Evolutionary conservation across 2,797 vertebrate species (phyloP).

Genomic region (Triplophysa bombifrons): DNA sequence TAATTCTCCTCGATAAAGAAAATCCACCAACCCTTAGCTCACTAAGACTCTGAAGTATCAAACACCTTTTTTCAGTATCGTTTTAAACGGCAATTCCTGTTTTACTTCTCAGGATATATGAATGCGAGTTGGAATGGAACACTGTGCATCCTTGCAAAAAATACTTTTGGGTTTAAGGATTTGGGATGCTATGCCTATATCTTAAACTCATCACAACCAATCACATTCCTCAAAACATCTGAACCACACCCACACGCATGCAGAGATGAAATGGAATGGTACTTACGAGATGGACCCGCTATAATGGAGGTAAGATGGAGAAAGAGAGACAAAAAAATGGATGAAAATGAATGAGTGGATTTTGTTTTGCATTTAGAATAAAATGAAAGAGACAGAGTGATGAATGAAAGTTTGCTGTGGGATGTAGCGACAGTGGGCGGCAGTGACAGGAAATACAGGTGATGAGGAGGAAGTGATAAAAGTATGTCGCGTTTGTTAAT

Average conservation of each 20-base stretch:
- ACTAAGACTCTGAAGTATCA: slow-evolving; percentile 23
- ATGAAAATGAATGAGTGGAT: slow-evolving; percentile 62
- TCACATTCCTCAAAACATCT: slow-evolving; percentile 26
- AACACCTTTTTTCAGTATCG: neutral
- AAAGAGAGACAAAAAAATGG: slow-evolving; percentile 57
- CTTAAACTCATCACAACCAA: slow-evolving; percentile 20
- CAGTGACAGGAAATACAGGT: neutral
- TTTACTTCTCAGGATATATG: slow-evolving; percentile 1
- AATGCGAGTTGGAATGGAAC: slow-evolving; percentile 29
- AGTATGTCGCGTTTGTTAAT: slow-evolving; percentile 8
- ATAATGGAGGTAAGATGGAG: slow-evolving; percentile 57
- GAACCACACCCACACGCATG: slow-evolving; percentile 51
- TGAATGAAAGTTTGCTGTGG: slow-evolving; percentile 23
- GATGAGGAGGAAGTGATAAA: slow-evolving; percentile 8
- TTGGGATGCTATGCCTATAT: neutral
- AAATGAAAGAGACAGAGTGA: slow-evolving; percentile 28
- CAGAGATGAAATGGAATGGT: slow-evolving; percentile 81
- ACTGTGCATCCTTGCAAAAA: neutral
- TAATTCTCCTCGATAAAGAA: slow-evolving; percentile 42
- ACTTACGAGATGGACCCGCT: slow-evolving; percentile 85
- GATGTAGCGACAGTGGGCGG: slow-evolving; percentile 7
- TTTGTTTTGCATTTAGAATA: slow-evolving; percentile 28
- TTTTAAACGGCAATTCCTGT: slow-evolving; percentile 1
- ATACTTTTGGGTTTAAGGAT: too few relatives aligned
- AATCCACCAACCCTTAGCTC: slow-evolving; percentile 6